Evolutionary conservation across 2,888 invertebrate species (phyloP).

Genomic region (Bembecia ichneumoniformis): DNA sequence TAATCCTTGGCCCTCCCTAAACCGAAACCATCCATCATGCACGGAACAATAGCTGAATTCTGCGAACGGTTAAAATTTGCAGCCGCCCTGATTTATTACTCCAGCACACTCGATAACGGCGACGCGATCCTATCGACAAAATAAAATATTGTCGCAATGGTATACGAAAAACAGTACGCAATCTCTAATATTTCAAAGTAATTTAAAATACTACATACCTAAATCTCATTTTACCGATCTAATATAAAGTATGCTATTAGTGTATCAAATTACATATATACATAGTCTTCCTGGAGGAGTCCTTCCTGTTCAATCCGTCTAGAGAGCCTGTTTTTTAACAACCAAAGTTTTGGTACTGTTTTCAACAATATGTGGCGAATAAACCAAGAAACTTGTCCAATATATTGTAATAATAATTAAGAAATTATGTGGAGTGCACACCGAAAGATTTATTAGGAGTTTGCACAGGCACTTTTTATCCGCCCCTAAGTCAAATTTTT

Average conservation of each 20-base stretch:
- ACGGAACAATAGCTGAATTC: constrained; percentile 21
- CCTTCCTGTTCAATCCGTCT: no score
- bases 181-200: constrained; percentile 1
- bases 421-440: constrained; percentile 16
- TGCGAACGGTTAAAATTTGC: constrained; percentile 34
- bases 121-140: constrained; percentile 17
- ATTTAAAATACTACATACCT: neutral
- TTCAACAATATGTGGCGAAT: neutral
- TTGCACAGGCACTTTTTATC: neutral
- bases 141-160: constrained; percentile 4
- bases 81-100: constrained; percentile 43
- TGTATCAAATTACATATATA: no score
- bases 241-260: no score
- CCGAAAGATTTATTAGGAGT: neutral
- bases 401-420: constrained; percentile 19
- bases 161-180: neutral
- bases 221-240: no score
- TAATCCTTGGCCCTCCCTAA: neutral
- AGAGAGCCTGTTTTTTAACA: no score
- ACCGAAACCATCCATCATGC: constrained; percentile 24
- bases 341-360: neutral
- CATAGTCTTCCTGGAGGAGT: no score
- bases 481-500: neutral
- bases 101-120: constrained; percentile 11
- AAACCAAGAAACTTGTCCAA: constrained; percentile 1